A percentile compares a stretch with the other conserved stretches of the same genome.
phyloP scores from a whole-genome alignment of 2,797 vertebrate genomes.

The Loriculus beryllinus region DNA sequence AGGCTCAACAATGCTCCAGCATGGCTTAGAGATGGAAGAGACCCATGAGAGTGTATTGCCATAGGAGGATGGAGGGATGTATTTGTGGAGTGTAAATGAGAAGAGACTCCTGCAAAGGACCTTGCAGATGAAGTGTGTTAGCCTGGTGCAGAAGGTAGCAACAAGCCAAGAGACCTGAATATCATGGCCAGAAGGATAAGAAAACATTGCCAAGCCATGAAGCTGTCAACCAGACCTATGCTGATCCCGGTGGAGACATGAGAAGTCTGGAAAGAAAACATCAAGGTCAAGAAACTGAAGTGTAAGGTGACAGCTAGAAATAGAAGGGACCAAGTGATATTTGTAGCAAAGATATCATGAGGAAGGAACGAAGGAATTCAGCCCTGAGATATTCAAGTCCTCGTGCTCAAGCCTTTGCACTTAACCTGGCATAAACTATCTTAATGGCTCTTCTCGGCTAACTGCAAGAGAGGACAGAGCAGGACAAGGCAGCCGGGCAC shows the following conservation, averaged over 20 bases:
- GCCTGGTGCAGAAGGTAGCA: background rate
- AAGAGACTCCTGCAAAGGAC: background rate
- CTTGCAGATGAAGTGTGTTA: background rate
- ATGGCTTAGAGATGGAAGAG: background rate
- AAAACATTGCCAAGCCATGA: background rate
- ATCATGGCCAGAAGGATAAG: background rate
- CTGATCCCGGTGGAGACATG: background rate
- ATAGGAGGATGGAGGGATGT: background rate
- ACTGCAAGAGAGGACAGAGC: rapidly evolving
- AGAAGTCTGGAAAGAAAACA: background rate
- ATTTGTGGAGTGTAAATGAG: background rate
- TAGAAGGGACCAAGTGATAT: background rate
- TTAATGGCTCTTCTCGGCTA: background rate
- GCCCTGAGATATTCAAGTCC: background rate
- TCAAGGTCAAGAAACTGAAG: background rate
- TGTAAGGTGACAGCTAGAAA: constrained; percentile 7
- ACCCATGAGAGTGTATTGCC: background rate
- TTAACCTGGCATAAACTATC: background rate
- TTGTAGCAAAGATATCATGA: background rate
- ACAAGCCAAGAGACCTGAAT: background rate
- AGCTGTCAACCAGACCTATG: background rate
- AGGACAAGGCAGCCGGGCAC: background rate
- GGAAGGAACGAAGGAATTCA: constrained; percentile 13
- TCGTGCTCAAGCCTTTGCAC: background rate
- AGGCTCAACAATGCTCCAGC: background rate